Percentiles rank a stretch among this genome's conserved stretches.
phyloP scores from a whole-genome alignment of 2,888 invertebrate genomes.

The Stegana nigrithorax region DNA sequence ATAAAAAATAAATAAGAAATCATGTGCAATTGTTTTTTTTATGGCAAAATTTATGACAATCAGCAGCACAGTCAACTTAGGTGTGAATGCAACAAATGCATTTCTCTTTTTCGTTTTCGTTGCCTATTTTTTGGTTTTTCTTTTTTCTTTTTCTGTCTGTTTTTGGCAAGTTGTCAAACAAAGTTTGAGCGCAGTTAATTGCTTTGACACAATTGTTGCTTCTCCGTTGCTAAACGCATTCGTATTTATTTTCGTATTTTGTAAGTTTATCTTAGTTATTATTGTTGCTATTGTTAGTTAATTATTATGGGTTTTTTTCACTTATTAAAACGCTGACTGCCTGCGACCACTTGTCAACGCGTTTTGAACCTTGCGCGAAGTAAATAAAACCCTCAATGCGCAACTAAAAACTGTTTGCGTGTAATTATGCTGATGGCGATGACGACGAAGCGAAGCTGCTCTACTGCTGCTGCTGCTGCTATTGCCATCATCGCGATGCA shows the following conservation, averaged over 20 bases:
- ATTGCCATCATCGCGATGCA: not conserved
- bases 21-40: not conserved
- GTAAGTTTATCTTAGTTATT: not conserved
- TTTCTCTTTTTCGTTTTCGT: too few species aligned
- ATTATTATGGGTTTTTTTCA: not conserved
- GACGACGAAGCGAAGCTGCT: too few species aligned
- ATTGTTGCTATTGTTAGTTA: not conserved
- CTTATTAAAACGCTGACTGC: not conserved
- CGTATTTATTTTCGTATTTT: too few species aligned
- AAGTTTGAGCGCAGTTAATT: too few species aligned
- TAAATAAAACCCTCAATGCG: not conserved
- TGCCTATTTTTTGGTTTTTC: too few species aligned
- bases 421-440: not conserved
- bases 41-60: too few species aligned
- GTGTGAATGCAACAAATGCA: conserved; percentile 16
- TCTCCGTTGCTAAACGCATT: too few species aligned
- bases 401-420: not conserved
- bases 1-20: not conserved
- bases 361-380: not conserved
- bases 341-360: not conserved
- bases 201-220: too few species aligned
- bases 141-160: too few species aligned
- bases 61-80: too few species aligned
- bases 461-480: too few species aligned
- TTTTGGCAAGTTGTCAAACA: conserved; percentile 4